These are phyloP conservation scores for Drosophila hydei DNA, from an alignment of 1,140 invertebrate species.

Conservation along the genomic window DNA sequence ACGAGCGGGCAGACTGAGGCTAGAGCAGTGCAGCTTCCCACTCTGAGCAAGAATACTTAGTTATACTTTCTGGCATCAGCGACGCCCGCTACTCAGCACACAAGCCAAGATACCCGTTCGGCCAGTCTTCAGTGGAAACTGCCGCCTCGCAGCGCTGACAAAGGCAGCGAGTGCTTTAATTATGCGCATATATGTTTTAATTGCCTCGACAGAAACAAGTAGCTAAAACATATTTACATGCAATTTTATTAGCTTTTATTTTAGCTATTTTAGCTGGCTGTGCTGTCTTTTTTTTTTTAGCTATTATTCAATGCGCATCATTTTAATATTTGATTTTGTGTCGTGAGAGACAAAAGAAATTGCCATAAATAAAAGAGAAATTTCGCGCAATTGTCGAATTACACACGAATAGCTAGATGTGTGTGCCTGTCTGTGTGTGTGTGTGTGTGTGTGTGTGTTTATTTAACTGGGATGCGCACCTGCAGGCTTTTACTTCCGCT, in stretches of 20 bases:
- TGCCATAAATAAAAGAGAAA: constrained; percentile 76
- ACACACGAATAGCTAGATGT: constrained; percentile 1
- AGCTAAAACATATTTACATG: constrained; percentile 12
- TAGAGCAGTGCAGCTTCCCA: no score
- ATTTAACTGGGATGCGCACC: constrained; percentile 55
- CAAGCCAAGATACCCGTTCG: no score
- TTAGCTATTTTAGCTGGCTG: constrained; percentile 14
- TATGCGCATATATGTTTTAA: constrained; percentile 47
- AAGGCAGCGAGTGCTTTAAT: constrained; percentile 16
- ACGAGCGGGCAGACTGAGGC: no score
- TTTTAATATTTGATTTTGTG: constrained; percentile 71
- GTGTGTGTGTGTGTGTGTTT: constrained; percentile 8
- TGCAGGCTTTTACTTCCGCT: constrained; percentile 70
- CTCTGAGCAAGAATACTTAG: no score
- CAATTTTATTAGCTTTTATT: constrained; percentile 29
- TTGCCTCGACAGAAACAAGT: constrained; percentile 39
- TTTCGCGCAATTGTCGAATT: constrained; percentile 55
- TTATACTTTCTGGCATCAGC: no score
- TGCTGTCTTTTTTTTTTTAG: constrained; percentile 3
- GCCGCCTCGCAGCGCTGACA: not conserved
- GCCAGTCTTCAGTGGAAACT: no score
- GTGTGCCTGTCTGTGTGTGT: not conserved
- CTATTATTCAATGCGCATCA: constrained; percentile 59
- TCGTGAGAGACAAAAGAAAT: constrained; percentile 69
- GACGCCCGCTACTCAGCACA: no score